Base-by-base conservation (phyloP, 2,888 invertebrate genomes). In the Thereva unica region DNA sequence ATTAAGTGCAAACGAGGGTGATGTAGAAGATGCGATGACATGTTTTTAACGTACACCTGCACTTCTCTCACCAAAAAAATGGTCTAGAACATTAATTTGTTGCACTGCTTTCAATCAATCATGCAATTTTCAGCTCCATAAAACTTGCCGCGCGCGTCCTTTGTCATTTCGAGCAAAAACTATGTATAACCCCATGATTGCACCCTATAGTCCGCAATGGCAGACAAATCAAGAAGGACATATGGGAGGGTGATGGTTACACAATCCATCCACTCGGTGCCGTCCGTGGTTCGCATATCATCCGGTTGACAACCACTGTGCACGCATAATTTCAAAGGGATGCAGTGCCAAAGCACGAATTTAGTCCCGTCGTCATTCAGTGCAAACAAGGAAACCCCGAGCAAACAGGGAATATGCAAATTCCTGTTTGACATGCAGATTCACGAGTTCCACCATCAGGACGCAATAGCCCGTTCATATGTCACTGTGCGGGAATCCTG, bases 51-150 rank as follows among this genome's bases (percentile, higher is more conserved):
- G 23, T 23, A 23, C 23, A 23, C 23, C 23, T 23, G 23, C 23
- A 23, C 23, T 23, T 2, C 23, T 23, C 23, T 23, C 2, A 23
- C 23, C 2, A 23, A 23, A 23, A 23, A 23, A 23, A 23, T 23
- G 23, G 23, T 23, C 23, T 23, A 23, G 23, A 23, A 23, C 10
- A 52, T 63, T 52, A 50, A 50, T 63, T 50, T 63, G 52, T 63
- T 34, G 50, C 50, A 40, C 41, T 50, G 41, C 41, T 52, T 63
- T 35, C 52, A 47, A 63, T 63, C 52, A 63, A 63, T 63, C 63
- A 63, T 63, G 50, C 44, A 63, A 63, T 63, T 63, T 63, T 63
- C 63, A 63, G 63, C 42, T 63, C 41, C 63, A 63, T 63, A 63
- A 53, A 53, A 38, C 37, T 52, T 61, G 6, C 34, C 34, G 23